Conservation (phyloP, 2,113 vertebrate species). For the Sylvilagus bachmani region DNA sequence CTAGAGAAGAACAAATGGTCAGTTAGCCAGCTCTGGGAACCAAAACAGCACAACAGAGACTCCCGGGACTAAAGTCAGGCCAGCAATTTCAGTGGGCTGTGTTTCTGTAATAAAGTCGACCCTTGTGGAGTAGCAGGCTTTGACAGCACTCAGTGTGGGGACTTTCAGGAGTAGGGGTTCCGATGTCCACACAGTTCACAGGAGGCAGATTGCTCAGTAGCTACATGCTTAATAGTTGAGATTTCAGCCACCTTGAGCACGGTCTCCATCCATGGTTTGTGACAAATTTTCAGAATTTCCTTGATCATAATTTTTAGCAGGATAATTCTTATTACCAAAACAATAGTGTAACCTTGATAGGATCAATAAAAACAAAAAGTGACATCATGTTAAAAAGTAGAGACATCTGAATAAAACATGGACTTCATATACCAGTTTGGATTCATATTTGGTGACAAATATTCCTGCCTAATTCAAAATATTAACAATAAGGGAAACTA, state of each 20-base stretch:
- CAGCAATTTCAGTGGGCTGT: not conserved
- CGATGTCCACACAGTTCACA: not conserved
- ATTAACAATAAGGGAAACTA: not conserved
- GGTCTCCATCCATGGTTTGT: not conserved
- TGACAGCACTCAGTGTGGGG: not conserved
- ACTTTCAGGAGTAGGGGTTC: too few species aligned
- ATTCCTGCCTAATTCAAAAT: not conserved
- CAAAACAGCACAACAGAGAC: not conserved
- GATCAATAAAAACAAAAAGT: not conserved
- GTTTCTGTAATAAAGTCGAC: not conserved
- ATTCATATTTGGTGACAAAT: not conserved
- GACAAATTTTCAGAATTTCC: not conserved
- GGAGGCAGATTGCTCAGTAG: not conserved
- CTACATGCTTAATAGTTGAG: not conserved
- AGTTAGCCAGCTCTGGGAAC: not conserved
- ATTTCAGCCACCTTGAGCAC: not conserved
- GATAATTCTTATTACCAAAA: not conserved
- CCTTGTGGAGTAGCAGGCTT: not conserved
- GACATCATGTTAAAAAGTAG: not conserved
- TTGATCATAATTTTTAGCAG: not conserved
- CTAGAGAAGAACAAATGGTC: constrained; percentile 43
- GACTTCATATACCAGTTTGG: not conserved
- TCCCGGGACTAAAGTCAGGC: not conserved
- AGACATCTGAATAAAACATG: not conserved
- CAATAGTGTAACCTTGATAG: not conserved